phyloP scores from a whole-genome alignment of 2,888 invertebrate species.

The Dendrolimus houi region DNA sequence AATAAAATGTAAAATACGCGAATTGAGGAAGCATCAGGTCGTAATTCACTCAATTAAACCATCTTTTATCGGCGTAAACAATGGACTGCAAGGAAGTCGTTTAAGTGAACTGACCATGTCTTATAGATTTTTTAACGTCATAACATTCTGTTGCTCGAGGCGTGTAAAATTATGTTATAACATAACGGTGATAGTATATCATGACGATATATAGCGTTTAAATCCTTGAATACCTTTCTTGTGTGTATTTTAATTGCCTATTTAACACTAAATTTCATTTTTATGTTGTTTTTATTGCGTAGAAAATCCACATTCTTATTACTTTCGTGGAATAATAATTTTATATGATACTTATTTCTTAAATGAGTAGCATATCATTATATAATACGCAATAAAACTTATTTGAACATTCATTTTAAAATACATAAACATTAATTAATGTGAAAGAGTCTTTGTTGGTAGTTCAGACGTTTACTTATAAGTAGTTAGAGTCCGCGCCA shows the following conservation, averaged over 20 bases:
- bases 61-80: constrained; percentile 25
- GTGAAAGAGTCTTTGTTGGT: too few species aligned
- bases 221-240: constrained; percentile 7
- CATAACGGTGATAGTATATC: neutral
- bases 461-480: too few species aligned
- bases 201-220: neutral
- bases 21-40: constrained; percentile 34
- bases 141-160: neutral
- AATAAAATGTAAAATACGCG: constrained; percentile 36
- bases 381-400: too few species aligned
- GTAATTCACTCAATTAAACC: constrained; percentile 37
- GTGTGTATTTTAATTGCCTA: constrained; percentile 10
- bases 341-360: too few species aligned
- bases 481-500: too few species aligned
- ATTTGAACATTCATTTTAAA: too few species aligned
- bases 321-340: too few species aligned
- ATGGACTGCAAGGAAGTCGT: constrained; percentile 32
- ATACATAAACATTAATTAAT: too few species aligned
- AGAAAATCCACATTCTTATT: neutral
- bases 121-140: constrained; percentile 14
- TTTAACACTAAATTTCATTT: constrained; percentile 6
- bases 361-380: too few species aligned
- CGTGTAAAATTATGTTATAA: neutral
- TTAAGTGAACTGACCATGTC: constrained; percentile 37
- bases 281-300: neutral